Evolutionary conservation across 2,888 invertebrate genomes (phyloP), one percentile per base, ranked within the genome.

Genomic region (Drosophila greeni): DNA sequence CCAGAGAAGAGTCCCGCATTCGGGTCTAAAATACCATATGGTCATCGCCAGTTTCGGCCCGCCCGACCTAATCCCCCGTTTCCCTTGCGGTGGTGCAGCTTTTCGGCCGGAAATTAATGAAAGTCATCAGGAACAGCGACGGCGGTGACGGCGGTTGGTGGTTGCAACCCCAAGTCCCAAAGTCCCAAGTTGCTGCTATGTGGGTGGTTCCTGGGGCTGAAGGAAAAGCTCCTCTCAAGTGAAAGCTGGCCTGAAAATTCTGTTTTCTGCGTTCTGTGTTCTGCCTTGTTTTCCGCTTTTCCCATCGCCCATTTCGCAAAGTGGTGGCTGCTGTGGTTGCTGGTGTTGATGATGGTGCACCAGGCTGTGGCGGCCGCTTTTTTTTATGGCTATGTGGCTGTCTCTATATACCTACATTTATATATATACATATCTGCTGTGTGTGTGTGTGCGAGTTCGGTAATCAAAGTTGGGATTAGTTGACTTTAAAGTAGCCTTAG

Each of bases 101-200:
- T 68, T 75, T 64, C 51, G 33, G 58, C 56, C 64, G 62, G 56
- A 81, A 81, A 73, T 71, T 73, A 77, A 77, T 73, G 64, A 75
- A 76, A 69, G 75, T 74, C 75, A 75, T 75, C 64, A 66, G 47
- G 52, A 42, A 40, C 47, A 58, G 53, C 36, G 37, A 16, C 16
- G 43, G 26, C 40, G 40, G 36, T 60, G 23, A 26, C 24, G 42
- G 24, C 42, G 58, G 55, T 58, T 66, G 69, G 72, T 72, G 68
- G 64, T 54, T 71, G 70, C 59, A 60, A 60, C 59, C 59, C 59
- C 59, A 60, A 47, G 18, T 20, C 18, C 29, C 29, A 45, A 18
- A 45, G 45, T 29, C 59, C 59, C 59, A 60, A 62, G 42, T 47
- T 61, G 24, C 61, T 61, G 24, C 61, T 23, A 60, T 39, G 36